These are phyloP conservation scores for Callocephalon fimbriatum DNA, from an alignment of 2,113 vertebrate genomes.

Conservation along the genomic window DNA sequence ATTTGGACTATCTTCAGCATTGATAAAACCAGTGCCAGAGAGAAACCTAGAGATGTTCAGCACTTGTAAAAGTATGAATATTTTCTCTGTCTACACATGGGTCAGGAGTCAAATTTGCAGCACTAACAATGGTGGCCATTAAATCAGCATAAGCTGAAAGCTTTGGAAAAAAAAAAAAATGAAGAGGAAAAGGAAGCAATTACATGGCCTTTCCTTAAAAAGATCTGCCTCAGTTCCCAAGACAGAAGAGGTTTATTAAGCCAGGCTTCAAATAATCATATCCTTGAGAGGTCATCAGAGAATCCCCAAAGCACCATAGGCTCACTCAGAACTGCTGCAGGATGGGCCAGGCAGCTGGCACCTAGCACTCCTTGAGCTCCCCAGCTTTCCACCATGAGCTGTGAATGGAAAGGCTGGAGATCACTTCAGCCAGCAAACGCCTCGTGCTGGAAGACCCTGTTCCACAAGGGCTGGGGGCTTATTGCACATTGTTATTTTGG, in stretches of 20 bases:
- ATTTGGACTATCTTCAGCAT: background rate
- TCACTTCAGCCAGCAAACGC: background rate
- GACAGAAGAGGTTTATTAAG: background rate
- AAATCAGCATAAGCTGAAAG: background rate
- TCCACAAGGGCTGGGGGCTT: background rate
- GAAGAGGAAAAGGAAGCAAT: background rate
- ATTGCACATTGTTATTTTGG: background rate
- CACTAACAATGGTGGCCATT: background rate
- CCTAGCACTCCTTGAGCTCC: background rate
- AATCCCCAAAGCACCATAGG: background rate
- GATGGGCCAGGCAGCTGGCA: background rate
- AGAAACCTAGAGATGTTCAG: background rate
- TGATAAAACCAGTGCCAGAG: background rate
- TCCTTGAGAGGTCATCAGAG: background rate
- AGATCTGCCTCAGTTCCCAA: background rate
- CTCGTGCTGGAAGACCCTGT: background rate
- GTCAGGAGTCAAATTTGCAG: background rate
- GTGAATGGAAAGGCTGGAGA: background rate
- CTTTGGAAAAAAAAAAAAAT: background rate
- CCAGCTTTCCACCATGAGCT: background rate
- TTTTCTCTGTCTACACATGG: background rate
- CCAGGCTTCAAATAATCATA: background rate
- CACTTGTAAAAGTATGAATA: background rate
- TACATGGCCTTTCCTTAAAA: background rate
- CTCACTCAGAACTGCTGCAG: rapidly evolving